A percentile compares a stretch with the other conserved stretches of the same genome.
phyloP scores from a whole-genome alignment of 1,140 invertebrate genomes.

The Hypothenemus hampei region DNA sequence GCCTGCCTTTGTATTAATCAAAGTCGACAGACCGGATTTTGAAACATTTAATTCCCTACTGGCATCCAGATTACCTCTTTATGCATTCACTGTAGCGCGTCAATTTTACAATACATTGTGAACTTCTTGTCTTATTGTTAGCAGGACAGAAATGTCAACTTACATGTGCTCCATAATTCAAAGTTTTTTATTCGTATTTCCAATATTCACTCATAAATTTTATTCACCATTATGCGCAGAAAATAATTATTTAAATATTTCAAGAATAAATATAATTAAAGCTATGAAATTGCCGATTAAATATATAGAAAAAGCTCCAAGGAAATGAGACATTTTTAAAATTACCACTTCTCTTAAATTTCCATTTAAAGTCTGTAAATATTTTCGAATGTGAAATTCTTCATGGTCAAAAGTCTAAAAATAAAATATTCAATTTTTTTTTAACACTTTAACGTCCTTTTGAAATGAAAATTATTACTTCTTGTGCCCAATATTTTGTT shows the following conservation, averaged over 20 bases:
- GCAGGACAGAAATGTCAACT: too few relatives aligned
- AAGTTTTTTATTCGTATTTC: too few relatives aligned
- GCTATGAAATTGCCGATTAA: not conserved
- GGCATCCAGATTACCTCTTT: too few relatives aligned
- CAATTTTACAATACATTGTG: too few relatives aligned
- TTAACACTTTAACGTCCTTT: not conserved
- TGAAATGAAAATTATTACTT: not conserved
- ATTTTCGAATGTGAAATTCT: not conserved
- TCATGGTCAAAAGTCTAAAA: not conserved
- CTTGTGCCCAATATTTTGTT: not conserved
- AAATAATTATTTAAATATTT: conserved; percentile 1
- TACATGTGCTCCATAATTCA: too few relatives aligned
- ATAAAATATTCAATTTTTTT: not conserved
- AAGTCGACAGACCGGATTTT: too few relatives aligned
- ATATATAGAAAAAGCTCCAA: not conserved
- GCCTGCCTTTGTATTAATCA: too few relatives aligned
- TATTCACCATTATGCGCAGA: too few relatives aligned
- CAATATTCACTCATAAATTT: too few relatives aligned
- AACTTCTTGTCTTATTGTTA: too few relatives aligned
- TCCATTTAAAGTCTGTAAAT: not conserved
- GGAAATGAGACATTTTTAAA: not conserved
- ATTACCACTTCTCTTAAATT: not conserved
- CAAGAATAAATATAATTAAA: not conserved
- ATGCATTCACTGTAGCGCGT: too few relatives aligned
- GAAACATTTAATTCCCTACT: too few relatives aligned